phyloP scores from a whole-genome alignment of 2,888 invertebrate genomes.

The Antheraea assamensis region DNA sequence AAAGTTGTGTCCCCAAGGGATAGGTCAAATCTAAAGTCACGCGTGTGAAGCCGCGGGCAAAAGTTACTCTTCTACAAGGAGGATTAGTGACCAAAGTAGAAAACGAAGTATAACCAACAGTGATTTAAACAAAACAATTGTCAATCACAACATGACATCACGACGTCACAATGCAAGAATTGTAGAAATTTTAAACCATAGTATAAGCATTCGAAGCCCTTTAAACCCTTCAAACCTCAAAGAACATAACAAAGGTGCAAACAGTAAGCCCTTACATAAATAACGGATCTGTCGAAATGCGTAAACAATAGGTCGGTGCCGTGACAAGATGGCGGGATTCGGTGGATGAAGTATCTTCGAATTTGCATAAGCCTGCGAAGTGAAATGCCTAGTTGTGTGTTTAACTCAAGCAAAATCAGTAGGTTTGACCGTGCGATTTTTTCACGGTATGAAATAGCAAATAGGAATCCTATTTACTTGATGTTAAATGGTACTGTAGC shows the following conservation, averaged over 20 bases:
- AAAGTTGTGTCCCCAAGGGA: no score
- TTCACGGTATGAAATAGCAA: neutral
- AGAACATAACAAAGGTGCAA: constrained; percentile 51
- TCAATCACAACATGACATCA: constrained; percentile 15
- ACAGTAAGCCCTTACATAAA: constrained; percentile 71
- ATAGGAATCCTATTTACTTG: no score
- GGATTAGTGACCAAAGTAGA: no score
- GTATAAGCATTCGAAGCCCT: constrained; percentile 36
- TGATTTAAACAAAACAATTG: neutral
- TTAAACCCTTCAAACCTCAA: constrained; percentile 51
- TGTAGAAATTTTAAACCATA: constrained; percentile 14
- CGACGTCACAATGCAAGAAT: constrained; percentile 7
- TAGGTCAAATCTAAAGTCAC: no score
- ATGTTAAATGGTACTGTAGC: no score
- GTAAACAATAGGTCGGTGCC: constrained; percentile 70
- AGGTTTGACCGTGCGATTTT: neutral
- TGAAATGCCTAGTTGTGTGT: neutral
- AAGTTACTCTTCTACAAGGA: no score
- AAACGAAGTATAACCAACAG: no score
- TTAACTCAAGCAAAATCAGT: neutral
- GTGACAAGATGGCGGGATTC: constrained; percentile 63
- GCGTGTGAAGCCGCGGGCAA: no score
- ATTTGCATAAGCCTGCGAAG: constrained; percentile 49
- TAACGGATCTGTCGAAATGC: constrained; percentile 73
- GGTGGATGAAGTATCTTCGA: constrained; percentile 45